Evolutionary conservation across 1,140 invertebrate species (phyloP).

Genomic region (Himalopsyche phryganea): DNA sequence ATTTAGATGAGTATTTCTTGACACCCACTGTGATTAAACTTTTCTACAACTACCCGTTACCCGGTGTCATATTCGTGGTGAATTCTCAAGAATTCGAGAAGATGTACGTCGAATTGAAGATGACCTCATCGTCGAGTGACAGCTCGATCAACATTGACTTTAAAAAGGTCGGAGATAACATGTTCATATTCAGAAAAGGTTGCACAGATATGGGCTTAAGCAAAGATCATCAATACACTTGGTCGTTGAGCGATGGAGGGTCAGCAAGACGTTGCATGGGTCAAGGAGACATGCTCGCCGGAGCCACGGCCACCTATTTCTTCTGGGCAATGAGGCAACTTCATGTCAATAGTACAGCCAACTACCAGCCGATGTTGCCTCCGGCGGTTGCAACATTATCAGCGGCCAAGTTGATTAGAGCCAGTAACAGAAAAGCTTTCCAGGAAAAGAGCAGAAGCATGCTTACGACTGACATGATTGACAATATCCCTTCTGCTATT

Average conservation of each 20-base stretch:
- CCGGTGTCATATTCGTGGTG: constrained; percentile 12
- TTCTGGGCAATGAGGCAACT: constrained; percentile 16
- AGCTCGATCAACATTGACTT: constrained; percentile 8
- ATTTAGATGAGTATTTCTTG: constrained; percentile 11
- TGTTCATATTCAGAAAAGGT: constrained; percentile 22
- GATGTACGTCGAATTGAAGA: constrained; percentile 17
- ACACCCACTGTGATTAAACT: constrained; percentile 1
- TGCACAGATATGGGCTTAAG: constrained; percentile 18
- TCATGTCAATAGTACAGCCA: not conserved
- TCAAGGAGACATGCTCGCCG: constrained; percentile 15
- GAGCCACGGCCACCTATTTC: constrained; percentile 12
- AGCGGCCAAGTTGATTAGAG: not conserved
- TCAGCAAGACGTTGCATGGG: constrained; percentile 2
- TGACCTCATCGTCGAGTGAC: not conserved
- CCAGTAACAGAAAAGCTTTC: not conserved
- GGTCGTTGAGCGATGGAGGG: not conserved
- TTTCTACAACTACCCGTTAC: constrained; percentile 6
- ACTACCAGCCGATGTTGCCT: constrained; percentile 6
- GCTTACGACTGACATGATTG: constrained; percentile 12
- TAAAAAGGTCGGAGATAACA: constrained; percentile 11
- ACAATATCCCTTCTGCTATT: not conserved
- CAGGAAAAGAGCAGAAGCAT: not conserved
- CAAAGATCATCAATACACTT: not conserved
- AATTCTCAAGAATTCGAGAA: constrained; percentile 13
- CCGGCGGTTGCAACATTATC: constrained; percentile 13